Evolutionary conservation across 2,888 invertebrate genomes (phyloP).

Genomic region (Eupelmus urozonus): DNA sequence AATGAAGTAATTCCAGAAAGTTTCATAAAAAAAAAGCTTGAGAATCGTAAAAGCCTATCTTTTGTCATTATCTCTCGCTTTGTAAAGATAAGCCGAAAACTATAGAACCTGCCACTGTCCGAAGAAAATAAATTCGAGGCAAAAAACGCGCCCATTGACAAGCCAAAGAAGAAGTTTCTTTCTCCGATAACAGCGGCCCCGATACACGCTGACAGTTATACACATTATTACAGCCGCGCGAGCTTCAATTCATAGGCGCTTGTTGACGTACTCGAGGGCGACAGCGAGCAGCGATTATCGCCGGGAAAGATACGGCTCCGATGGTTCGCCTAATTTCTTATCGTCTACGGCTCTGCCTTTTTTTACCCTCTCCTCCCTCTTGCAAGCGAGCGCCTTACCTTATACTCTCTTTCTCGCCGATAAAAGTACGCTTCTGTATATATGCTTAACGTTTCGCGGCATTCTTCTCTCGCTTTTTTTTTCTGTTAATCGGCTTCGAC

Average conservation of each 20-base stretch:
- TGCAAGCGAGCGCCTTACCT: not conserved
- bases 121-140: not conserved
- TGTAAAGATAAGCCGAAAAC: not conserved
- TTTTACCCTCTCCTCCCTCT: not conserved
- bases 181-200: constrained; percentile 15
- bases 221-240: constrained; percentile 21
- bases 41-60: constrained; percentile 21
- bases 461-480: constrained; percentile 11
- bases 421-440: constrained; percentile 32
- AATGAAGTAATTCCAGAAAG: too few relatives aligned
- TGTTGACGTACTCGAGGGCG: constrained; percentile 21
- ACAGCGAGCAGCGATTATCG: not conserved
- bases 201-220: constrained; percentile 17
- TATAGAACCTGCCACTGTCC: constrained; percentile 1
- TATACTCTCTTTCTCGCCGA: constrained; percentile 19
- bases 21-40: not conserved
- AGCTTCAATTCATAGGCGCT: constrained; percentile 13
- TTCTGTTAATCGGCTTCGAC: constrained; percentile 12
- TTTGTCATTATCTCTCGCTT: not conserved
- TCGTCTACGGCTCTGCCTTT: constrained; percentile 45
- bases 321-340: constrained; percentile 60
- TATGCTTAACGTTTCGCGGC: constrained; percentile 16
- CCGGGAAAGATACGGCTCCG: constrained; percentile 11
- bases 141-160: not conserved
- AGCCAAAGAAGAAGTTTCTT: constrained; percentile 8